Percentiles rank a stretch among this genome's conserved stretches.
phyloP scores from a whole-genome alignment of 2,113 vertebrate genomes.

The Tupaia tana region DNA sequence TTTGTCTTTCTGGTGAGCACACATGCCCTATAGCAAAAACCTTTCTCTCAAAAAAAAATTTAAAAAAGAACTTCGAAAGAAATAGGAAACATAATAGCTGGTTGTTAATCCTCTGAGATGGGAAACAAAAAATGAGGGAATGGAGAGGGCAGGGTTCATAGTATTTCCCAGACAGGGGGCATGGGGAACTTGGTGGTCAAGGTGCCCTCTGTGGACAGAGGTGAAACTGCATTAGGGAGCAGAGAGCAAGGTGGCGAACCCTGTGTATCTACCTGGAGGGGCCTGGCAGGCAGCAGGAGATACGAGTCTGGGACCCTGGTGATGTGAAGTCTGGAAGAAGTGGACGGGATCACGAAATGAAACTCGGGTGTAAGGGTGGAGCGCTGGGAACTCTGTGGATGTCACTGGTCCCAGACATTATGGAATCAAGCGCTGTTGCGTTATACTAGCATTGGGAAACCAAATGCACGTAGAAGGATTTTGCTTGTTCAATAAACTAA shows the following conservation, averaged over 20 bases:
- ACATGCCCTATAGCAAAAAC: too few species aligned
- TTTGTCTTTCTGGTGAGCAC: too few species aligned
- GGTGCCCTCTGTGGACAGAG: not conserved
- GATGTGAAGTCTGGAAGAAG: not conserved
- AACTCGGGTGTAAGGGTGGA: not conserved
- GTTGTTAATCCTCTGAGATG: too few species aligned
- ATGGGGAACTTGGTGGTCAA: not conserved
- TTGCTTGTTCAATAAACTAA: slow-evolving; percentile 36
- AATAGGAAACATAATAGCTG: not conserved
- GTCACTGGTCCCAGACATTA: not conserved
- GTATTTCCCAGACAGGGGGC: not conserved
- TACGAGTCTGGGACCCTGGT: not conserved
- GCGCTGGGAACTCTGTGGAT: not conserved
- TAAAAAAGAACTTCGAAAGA: not conserved
- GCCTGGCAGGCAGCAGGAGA: not conserved
- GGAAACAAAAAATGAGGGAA: not conserved
- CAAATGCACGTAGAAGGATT: slow-evolving; percentile 28
- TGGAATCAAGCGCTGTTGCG: not conserved
- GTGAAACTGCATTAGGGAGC: not conserved
- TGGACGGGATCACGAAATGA: not conserved
- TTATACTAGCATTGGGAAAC: not conserved
- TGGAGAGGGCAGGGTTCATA: not conserved
- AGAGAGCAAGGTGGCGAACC: not conserved
- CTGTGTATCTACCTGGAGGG: not conserved
- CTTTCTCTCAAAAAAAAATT: too few species aligned